Percentiles rank a stretch among this genome's conserved stretches.
phyloP scores from a whole-genome alignment of 2,113 vertebrate species.

The Neogale vison region DNA sequence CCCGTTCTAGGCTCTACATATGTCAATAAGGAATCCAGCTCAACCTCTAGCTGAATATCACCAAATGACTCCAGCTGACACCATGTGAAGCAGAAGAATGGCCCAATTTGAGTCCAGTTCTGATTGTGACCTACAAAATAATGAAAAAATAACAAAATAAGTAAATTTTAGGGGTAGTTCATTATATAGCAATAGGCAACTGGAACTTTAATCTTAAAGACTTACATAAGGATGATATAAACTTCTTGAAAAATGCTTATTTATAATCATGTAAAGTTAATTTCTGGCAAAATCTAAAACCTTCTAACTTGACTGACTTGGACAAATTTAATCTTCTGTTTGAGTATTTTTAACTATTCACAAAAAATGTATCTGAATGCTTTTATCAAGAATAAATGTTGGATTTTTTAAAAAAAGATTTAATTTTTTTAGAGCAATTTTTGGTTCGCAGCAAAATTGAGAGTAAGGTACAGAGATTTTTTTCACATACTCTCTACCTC shows the following conservation, averaged over 20 bases:
- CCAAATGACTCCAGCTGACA: not conserved
- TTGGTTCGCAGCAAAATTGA: not conserved
- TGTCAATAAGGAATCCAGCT: not conserved
- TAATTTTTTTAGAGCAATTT: not conserved
- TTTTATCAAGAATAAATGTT: constrained; percentile 35
- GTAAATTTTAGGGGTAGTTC: not conserved
- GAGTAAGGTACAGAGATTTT: not conserved
- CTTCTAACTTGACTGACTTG: constrained; percentile 8
- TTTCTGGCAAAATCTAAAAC: constrained; percentile 52
- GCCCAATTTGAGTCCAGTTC: not conserved
- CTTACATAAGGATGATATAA: not conserved
- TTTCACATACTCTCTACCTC: not conserved
- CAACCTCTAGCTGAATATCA: not conserved
- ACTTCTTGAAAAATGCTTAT: constrained; percentile 38
- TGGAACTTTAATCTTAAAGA: constrained; percentile 22
- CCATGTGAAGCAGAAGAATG: not conserved
- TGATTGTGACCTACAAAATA: not conserved
- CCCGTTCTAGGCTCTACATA: too few relatives aligned
- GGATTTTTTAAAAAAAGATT: not conserved
- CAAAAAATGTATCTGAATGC: constrained; percentile 50
- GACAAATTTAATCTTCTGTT: constrained; percentile 46
- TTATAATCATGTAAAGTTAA: constrained; percentile 34
- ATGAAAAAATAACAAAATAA: constrained; percentile 27
- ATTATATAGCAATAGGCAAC: not conserved
- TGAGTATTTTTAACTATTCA: constrained; percentile 38